Evolutionary conservation across 2,888 invertebrate genomes (phyloP), one percentile per base, ranked within the genome.

Genomic region (Baronia brevicornis): DNA sequence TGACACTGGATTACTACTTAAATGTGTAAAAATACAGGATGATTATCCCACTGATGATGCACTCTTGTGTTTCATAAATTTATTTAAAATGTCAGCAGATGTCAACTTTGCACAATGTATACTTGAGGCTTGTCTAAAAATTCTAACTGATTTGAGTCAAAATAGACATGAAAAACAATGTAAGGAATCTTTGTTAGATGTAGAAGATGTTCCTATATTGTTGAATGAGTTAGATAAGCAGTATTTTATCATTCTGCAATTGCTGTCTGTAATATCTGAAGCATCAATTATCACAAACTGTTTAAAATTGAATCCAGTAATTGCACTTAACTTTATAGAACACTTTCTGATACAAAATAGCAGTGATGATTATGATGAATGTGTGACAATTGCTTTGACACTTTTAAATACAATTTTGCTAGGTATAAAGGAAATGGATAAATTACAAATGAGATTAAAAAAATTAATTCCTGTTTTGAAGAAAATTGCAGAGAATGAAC

Each of bases 241-340:
- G 28, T 85, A 86, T 60, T 56, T 80, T 12, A 52, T 65, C 2
- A 71, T 86, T 36, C 75, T 87, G 18, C 84, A 85, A 34, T 43
- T 87, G 21, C 63, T 89, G 10, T 78, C 85, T 34, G 78, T 82
- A 47, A 66, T 88, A 53, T 67, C 86, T 2, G 72, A 73, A 34
- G 70, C 73, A 39, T 65, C 75, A 31, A 69, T 70, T 49, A 60
- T 87, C 14, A 64, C 84, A 20, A 54, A 56, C 28, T 48, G 62
- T 29, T 59, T 88, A 20, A 86, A 73, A 53, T 53, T 60, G 9
- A 69, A 80, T 42, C 85, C 87, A 3, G 42, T 52, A 5, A 60
- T 71, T 41, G 70, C 87, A 2, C 52, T 86, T 1, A 56, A 71
- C 33, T 88, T 87, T 43, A 68, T 88, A 24, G 69, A 82, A 52